Evolutionary conservation across 2,888 invertebrate genomes (phyloP).

Genomic region (Monopis laevigella): DNA sequence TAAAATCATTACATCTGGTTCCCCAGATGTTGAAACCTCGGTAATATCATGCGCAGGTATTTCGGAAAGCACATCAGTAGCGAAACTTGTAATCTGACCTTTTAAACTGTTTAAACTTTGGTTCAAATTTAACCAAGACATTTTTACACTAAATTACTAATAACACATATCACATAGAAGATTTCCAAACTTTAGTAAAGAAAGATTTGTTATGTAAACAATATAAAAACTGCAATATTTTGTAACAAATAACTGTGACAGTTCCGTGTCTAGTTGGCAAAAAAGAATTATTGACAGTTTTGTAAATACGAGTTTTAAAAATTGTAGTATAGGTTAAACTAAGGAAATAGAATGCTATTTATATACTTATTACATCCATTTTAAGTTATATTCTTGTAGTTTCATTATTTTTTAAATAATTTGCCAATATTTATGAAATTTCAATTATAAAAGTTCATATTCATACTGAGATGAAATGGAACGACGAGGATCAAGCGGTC

Average conservation of each 20-base stretch:
- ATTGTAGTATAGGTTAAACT: too few species aligned
- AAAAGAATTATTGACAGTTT: slow-evolving; percentile 30
- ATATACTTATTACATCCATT: too few species aligned
- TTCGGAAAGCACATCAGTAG: slow-evolving; percentile 88
- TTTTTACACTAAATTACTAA: slow-evolving; percentile 32
- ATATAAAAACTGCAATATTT: slow-evolving; percentile 58
- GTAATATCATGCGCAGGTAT: slow-evolving; percentile 60
- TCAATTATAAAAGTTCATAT: too few species aligned
- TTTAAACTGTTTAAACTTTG: slow-evolving; percentile 76
- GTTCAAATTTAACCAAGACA: slow-evolving; percentile 77
- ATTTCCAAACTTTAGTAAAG: slow-evolving; percentile 27
- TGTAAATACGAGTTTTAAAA: too few species aligned
- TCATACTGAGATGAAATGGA: too few species aligned
- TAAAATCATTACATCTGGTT: slow-evolving; percentile 52
- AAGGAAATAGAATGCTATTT: too few species aligned
- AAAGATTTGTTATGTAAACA: slow-evolving; percentile 41
- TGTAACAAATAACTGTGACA: slow-evolving; percentile 44
- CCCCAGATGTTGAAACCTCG: slow-evolving; percentile 26
- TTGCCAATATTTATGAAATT: too few species aligned
- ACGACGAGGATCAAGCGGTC: too few species aligned
- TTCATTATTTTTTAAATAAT: too few species aligned
- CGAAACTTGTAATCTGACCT: slow-evolving; percentile 88
- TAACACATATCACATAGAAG: slow-evolving; percentile 39
- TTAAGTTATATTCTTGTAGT: too few species aligned
- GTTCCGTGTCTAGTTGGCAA: slow-evolving; percentile 63